Conservation (phyloP, 2,888 invertebrate genomes). For the Baccha elongata region DNA sequence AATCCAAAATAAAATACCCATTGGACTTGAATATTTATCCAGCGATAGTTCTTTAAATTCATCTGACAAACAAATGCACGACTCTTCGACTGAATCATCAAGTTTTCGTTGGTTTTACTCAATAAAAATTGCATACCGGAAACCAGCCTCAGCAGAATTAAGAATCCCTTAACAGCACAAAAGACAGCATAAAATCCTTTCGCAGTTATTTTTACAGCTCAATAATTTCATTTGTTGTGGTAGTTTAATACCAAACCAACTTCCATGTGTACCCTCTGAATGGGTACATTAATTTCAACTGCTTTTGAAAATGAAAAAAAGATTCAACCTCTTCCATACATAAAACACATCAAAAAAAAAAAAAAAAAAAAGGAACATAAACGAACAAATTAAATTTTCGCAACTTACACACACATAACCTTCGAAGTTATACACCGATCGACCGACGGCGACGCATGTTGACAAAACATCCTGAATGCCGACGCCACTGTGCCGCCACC, state of each 20-base stretch:
- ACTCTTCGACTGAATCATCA: slow-evolving; percentile 51
- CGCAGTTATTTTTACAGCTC: slow-evolving; percentile 65
- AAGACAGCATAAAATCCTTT: slow-evolving; percentile 56
- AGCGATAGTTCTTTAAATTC: slow-evolving; percentile 65
- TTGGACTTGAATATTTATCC: slow-evolving; percentile 55
- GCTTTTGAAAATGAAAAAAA: slow-evolving; percentile 15
- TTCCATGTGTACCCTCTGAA: slow-evolving; percentile 20
- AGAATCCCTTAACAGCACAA: slow-evolving; percentile 50
- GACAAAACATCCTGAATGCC: slow-evolving; percentile 7
- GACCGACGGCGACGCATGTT: slow-evolving; percentile 9
- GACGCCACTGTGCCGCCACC: no score
- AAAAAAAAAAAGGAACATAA: slow-evolving; percentile 11
- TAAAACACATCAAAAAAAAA: slow-evolving; percentile 10
- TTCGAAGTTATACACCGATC: neutral
- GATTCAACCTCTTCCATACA: neutral
- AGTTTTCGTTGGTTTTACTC: slow-evolving; percentile 59
- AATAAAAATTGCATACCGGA: slow-evolving; percentile 55
- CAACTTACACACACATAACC: slow-evolving; percentile 54
- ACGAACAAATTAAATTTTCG: slow-evolving; percentile 67
- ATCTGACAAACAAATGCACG: slow-evolving; percentile 65
- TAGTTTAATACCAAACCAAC: slow-evolving; percentile 52
- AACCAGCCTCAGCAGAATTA: slow-evolving; percentile 53
- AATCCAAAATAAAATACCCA: slow-evolving; percentile 27
- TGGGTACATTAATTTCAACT: slow-evolving; percentile 64
- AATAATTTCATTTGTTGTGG: slow-evolving; percentile 65